Evolutionary conservation across 2,113 vertebrate genomes (phyloP), one percentile per base, ranked within the genome.

Genomic region (Coregonus clupeaformis): DNA sequence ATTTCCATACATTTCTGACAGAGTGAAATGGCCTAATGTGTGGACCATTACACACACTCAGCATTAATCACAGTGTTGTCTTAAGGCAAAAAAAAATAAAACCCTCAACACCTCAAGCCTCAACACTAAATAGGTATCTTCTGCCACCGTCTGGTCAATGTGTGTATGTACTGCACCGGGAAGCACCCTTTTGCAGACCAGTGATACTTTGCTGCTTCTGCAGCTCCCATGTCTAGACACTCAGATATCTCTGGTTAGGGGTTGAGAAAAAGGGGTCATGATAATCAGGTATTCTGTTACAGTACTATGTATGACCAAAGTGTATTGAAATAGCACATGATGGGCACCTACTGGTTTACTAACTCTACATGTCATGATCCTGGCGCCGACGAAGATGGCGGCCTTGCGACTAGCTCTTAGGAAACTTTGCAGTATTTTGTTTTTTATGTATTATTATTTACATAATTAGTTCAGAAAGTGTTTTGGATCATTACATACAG

Each of bases 101-200:
- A 25, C 22, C 62, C 12, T 64, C 62, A 24, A 25, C 6, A 47
- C 52, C 16, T 47, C 20, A 25, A 69, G 22, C 2, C 9, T 64
- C 16, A 42, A 6, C 14, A 6, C 16, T 16, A 52, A 71, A 5
- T 42, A 42, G 22, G n/a, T 25, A n/a, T 68, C 24, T 65, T 20
- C 49, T 76, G 64, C 76, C 75, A 62, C 52, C 81, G 55, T 78
- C 77, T 82, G 86, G 74, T 7, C 4, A 57, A 13, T 22, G 6
- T 4, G 30, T 30, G 42, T 20, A 70, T 27, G 13, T 5, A 64
- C 18, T 55, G 13, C 52, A 55, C 36, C 0, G 2, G 36, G 36
- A 42, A 11, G 36, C 9, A 0, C 36, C 7, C 36, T 42, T 42
- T 3, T 42, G 36, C 36, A 42, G 36, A 42, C 9, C 36, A 42